These are phyloP conservation scores for Rhyacichthys aspro DNA, from an alignment of 2,797 vertebrate species.

Conservation along the genomic window DNA sequence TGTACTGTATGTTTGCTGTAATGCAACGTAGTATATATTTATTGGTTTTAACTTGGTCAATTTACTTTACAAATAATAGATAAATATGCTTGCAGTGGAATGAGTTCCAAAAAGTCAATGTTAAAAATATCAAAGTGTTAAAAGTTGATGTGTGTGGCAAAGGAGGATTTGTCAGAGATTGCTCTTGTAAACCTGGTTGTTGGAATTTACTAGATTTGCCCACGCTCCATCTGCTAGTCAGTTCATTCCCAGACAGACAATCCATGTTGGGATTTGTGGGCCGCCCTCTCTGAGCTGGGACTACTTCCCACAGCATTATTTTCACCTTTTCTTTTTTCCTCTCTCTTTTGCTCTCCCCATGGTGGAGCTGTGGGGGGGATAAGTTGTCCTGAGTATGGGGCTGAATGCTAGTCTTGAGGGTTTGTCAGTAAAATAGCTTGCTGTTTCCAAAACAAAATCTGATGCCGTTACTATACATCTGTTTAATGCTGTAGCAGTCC, in stretches of 20 bases:
- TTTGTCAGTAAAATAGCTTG: constrained; percentile 64
- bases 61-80: no score
- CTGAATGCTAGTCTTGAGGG: constrained; percentile 64
- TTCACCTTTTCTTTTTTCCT: constrained; percentile 68
- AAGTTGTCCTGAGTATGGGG: constrained; percentile 75
- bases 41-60: no score
- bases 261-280: constrained; percentile 71
- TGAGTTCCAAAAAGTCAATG: constrained; percentile 13
- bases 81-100: neutral
- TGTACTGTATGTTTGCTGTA: no score
- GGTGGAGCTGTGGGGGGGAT: constrained; percentile 77
- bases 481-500: constrained; percentile 34
- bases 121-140: constrained; percentile 31
- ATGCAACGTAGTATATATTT: no score
- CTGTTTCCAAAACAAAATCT: constrained; percentile 46
- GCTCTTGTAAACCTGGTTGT: constrained; percentile 46
- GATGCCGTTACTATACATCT: no score
- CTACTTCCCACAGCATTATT: constrained; percentile 83
- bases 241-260: constrained; percentile 36
- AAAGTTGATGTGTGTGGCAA: constrained; percentile 44
- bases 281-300: constrained; percentile 63
- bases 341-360: constrained; percentile 48
- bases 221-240: constrained; percentile 56
- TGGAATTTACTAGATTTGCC: constrained; percentile 61
- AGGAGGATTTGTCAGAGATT: constrained; percentile 42